Evolutionary conservation across 2,888 invertebrate species (phyloP).

Genomic region (Parasteatoda lunata): DNA sequence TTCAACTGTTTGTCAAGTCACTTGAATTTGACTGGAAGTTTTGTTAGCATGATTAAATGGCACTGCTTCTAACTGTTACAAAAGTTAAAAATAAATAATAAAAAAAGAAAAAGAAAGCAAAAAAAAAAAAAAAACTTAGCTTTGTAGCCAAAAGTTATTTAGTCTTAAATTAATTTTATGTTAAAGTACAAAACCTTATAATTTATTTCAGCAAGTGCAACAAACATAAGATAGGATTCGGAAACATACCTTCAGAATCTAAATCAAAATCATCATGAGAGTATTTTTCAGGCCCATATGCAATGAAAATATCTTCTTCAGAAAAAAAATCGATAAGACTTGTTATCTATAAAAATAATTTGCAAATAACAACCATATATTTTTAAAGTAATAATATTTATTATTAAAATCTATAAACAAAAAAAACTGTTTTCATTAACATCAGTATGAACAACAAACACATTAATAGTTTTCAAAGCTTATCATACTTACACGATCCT

Average conservation of each 20-base stretch:
- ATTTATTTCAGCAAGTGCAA: too few species aligned
- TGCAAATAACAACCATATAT: background rate
- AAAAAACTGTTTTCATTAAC: background rate
- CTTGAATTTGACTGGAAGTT: too few species aligned
- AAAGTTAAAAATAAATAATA: background rate
- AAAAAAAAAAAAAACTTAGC: background rate
- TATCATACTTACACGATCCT: too few species aligned
- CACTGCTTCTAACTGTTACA: too few species aligned
- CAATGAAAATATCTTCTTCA: conserved; percentile 93
- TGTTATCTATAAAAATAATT: conserved; percentile 75
- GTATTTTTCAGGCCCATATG: conserved; percentile 92
- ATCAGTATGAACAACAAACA: background rate
- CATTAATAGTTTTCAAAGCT: too few species aligned
- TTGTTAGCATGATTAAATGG: too few species aligned
- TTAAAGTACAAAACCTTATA: too few species aligned
- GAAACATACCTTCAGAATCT: conserved; percentile 86
- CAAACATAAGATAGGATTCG: too few species aligned
- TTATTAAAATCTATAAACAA: background rate
- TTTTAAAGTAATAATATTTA: background rate
- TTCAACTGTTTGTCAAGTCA: too few species aligned
- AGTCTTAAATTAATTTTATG: background rate
- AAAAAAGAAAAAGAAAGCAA: background rate
- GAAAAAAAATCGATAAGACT: conserved; percentile 88
- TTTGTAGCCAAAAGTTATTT: background rate
- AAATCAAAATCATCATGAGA: conserved; percentile 93